Evolutionary conservation across 1,140 invertebrate species (phyloP), one percentile per base, ranked within the genome.

Genomic region (Dreissena rostriformis): DNA sequence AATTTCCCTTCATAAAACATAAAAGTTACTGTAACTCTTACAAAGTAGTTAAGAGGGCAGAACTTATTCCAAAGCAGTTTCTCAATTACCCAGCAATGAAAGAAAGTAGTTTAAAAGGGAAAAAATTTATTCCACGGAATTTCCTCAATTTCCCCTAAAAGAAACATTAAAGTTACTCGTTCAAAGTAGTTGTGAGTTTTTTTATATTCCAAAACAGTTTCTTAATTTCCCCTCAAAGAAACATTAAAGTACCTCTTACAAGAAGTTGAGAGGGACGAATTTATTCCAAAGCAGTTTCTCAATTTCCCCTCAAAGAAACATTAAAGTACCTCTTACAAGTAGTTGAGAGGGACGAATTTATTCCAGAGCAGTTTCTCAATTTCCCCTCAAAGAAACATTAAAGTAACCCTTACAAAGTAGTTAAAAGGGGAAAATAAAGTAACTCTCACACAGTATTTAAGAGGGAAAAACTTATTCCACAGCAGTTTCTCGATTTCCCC

Each of bases 201-300:
- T 6, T 17, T 10, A 5, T 29, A 28, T 72, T 49, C 12, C 39
- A 11, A 28, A 29, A 2, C 12, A 72, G 22, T 72, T 73, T 17
- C 11, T 73, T 14, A 2, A 52, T 51, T 53, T 19, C 24, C 12
- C 24, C 53, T 17, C 15, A 55, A 57, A n/a, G n/a, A n/a, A n/a
- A n/a, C n/a, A n/a, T n/a, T n/a, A n/a, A n/a, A n/a, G n/a, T n/a
- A n/a, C n/a, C n/a, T n/a, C n/a, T n/a, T n/a, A n/a, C n/a, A n/a
- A n/a, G n/a, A 96, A 97, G 86, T 95, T 95, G 91, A 96, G 96
- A 7, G 96, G 95, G 89, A 96, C 95, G 81, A 95, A 95, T 74
- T 94, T 93, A 94, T 98, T 96, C 98, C 98, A 99, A 0, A 95
- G 82, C 19, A 98, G 95, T 86, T 96, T 96, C 94, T 99, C 98